Conservation (phyloP, 1,140 invertebrate genomes). For the Anastrepha obliqua region DNA sequence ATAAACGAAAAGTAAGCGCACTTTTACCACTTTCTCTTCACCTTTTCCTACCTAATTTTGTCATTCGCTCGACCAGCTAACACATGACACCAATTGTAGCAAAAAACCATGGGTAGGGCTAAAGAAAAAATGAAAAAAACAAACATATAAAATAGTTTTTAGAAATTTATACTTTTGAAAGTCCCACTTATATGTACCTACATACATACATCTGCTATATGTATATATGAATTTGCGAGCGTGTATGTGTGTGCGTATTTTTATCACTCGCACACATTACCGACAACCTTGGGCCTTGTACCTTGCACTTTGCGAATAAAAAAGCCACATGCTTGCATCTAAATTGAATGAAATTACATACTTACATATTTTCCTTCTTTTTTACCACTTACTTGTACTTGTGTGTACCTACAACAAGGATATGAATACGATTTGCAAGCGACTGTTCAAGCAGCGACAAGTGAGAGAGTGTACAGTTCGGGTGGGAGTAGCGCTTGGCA, state of each 20-base stretch:
- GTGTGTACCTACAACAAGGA: not conserved
- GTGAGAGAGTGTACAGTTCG: not conserved
- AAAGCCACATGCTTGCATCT: not conserved
- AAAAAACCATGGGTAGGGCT: not conserved
- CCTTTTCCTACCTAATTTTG: not conserved
- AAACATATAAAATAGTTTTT: constrained; percentile 5
- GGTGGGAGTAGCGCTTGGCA: not conserved
- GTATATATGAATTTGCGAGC: not conserved
- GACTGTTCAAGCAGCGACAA: not conserved
- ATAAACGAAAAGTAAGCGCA: constrained; percentile 24
- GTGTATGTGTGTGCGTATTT: constrained; percentile 4
- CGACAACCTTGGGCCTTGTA: constrained; percentile 40
- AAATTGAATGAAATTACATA: constrained; percentile 42
- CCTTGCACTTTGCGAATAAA: constrained; percentile 41
- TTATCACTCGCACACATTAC: constrained; percentile 11
- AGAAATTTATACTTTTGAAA: constrained; percentile 47
- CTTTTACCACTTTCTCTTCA: constrained; percentile 30
- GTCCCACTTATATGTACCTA: not conserved
- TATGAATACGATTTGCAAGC: not conserved
- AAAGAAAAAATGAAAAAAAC: not conserved
- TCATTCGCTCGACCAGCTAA: not conserved
- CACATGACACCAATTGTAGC: not conserved
- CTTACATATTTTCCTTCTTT: not conserved
- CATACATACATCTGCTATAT: not conserved
- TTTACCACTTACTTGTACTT: not conserved